Conservation (phyloP, 2,888 invertebrate species). For the Latrodectus elegans region DNA sequence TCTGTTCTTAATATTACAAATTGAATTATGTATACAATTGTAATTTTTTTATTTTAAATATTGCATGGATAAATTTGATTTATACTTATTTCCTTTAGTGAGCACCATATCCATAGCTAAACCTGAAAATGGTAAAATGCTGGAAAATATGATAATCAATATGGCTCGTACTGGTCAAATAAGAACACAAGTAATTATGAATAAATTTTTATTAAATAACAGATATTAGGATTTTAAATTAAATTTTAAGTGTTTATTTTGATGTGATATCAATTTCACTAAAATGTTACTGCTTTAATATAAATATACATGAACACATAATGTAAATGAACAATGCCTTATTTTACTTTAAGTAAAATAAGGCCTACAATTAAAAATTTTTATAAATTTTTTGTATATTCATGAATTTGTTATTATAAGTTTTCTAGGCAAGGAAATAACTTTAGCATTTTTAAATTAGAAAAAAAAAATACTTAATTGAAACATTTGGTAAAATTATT, state of each 20-base stretch:
- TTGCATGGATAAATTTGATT: neutral
- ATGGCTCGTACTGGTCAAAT: slow-evolving; percentile 97
- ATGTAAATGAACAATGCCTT: no score
- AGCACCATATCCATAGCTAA: slow-evolving; percentile 94
- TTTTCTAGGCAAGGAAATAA: no score
- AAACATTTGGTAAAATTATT: no score
- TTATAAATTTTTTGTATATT: no score
- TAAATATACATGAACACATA: neutral
- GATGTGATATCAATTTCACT: neutral
- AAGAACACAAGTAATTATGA: slow-evolving; percentile 79
- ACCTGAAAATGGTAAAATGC: slow-evolving; percentile 95
- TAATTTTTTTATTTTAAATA: neutral
- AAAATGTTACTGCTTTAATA: neutral
- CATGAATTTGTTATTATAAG: no score
- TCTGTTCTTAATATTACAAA: no score
- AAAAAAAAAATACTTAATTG: no score
- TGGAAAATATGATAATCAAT: slow-evolving; percentile 93
- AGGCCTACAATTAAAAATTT: no score
- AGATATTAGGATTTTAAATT: neutral
- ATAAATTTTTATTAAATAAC: neutral
- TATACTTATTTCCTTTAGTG: slow-evolving; percentile 79
- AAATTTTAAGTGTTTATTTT: neutral
- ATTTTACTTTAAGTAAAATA: no score
- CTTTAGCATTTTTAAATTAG: no score
- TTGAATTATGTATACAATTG: no score